These are phyloP conservation scores for Drosophila tripunctata DNA, from an alignment of 2,888 invertebrate species.

Conservation along the genomic window DNA sequence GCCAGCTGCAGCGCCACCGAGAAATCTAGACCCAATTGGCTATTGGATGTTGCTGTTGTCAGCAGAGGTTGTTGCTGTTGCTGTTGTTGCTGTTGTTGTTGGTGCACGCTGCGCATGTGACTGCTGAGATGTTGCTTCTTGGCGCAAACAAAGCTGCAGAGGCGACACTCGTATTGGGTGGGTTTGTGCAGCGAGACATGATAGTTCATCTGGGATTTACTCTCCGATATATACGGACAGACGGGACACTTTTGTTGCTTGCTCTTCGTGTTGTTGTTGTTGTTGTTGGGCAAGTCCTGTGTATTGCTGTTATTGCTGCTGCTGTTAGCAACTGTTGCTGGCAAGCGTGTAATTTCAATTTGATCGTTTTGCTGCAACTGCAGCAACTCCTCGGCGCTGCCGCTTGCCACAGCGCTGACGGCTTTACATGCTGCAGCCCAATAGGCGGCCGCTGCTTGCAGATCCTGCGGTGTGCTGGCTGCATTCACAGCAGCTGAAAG, in stretches of 20 bases:
- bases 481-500: slow-evolving; percentile 74
- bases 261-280: slow-evolving; percentile 67
- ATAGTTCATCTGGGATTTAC: slow-evolving; percentile 93
- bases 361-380: slow-evolving; percentile 82
- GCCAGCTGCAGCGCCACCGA: slow-evolving; percentile 76
- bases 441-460: slow-evolving; percentile 79
- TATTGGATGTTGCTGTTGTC: neutral
- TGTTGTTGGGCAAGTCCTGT: slow-evolving; percentile 19
- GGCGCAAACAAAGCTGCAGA: slow-evolving; percentile 93
- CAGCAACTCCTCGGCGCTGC: slow-evolving; percentile 71
- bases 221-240: slow-evolving; percentile 94
- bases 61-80: slow-evolving; percentile 7
- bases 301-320: slow-evolving; percentile 1
- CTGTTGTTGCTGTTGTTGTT: slow-evolving; percentile 72
- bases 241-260: slow-evolving; percentile 91
- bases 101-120: slow-evolving; percentile 88
- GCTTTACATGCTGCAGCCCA: slow-evolving; percentile 78
- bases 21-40: slow-evolving; percentile 61
- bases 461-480: slow-evolving; percentile 74
- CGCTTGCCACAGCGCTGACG: slow-evolving; percentile 56
- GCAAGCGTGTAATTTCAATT: slow-evolving; percentile 82
- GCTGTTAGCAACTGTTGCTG: slow-evolving; percentile 37
- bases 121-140: slow-evolving; percentile 92
- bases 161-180: slow-evolving; percentile 88
- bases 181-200: slow-evolving; percentile 92